Evolutionary conservation across 2,113 vertebrate species (phyloP).

Genomic region (Poeciliopsis occidentalis): DNA sequence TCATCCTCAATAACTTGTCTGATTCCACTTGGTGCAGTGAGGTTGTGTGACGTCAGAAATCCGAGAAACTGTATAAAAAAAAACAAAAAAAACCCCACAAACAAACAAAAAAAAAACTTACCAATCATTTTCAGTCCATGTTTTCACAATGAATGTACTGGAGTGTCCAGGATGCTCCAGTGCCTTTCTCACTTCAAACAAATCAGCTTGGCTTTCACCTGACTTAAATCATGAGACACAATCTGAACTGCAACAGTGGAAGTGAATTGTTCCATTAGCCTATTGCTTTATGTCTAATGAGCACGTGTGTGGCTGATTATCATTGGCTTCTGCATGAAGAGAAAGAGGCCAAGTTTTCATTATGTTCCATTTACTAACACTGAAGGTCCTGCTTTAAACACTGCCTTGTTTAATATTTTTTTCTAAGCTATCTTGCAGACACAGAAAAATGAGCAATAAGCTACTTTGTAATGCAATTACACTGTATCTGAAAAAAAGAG

Average conservation of each 20-base stretch:
- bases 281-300: slow-evolving; percentile 28
- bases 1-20: slow-evolving; percentile 38
- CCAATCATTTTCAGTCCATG: accelerated
- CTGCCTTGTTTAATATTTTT: slow-evolving; percentile 2
- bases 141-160: not conserved
- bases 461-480: not conserved
- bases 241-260: slow-evolving; percentile 55
- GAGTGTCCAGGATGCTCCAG: too few relatives aligned
- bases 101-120: too few relatives aligned
- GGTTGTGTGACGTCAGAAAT: slow-evolving; percentile 25
- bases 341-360: not conserved
- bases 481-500: not conserved
- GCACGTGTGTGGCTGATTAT: not conserved
- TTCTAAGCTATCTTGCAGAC: slow-evolving; percentile 11
- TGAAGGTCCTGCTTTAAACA: slow-evolving; percentile 12
- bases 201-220: not conserved
- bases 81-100: not conserved
- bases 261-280: slow-evolving; percentile 22
- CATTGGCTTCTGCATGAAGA: slow-evolving; percentile 17
- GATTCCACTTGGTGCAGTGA: slow-evolving; percentile 62
- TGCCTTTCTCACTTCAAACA: not conserved
- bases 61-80: not conserved
- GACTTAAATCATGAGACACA: slow-evolving; percentile 19
- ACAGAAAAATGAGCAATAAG: slow-evolving; percentile 11
- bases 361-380: slow-evolving; percentile 45